Base-by-base conservation (phyloP, 2,888 invertebrate genomes). In the Eristalis arbustorum region DNA sequence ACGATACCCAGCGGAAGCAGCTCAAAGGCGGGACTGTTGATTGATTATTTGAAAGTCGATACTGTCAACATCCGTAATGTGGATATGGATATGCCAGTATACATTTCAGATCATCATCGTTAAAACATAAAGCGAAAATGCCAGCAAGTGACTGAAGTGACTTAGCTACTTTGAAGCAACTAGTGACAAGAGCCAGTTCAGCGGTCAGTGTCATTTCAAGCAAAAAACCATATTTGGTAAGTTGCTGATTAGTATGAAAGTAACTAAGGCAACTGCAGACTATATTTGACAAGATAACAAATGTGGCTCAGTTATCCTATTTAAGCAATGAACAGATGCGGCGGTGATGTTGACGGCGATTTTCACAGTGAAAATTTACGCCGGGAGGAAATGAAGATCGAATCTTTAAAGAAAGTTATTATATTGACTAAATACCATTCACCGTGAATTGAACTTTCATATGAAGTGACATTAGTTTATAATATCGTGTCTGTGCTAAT, bases 221-320 rank as follows among this genome's bases (percentile, higher is more conserved):
- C 28, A 64, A 64, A 64, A 64, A 3, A 13, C 77, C 71, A 40
- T 71, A 42, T 77, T 77, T n/a, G 77, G 69, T 22, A 77, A 34
- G 56, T 71, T 69, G 71, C 56, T 64, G 31, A 37, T 71, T 57
- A 71, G 57, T 31, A 57, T 71, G 25, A 69, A 23, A 69, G 56
- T 37, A 63, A 25, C n/a, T 49, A 49, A 49, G 49, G 18, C 49
- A 49, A 49, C 49, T 49, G 18, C 18, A 18, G n/a, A 49, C 49
- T 18, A 49, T 49, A 49, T 49, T 18, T 18, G 49, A 49, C 18
- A 18, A 49, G n/a, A 18, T 49, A 49, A 18, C 49, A 49, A n/a
- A 49, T 49, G 18, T 49, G 8, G 18, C 18, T 49, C 49, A 49
- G 8, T 49, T 49, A 6, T 49, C 49, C 18, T 18, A 49, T 18